A percentile compares a stretch with the other conserved stretches of the same genome.
Conservation (phyloP, 30 jellyfish, hydroid and myxozoan species). For the Turritopsis rubra region DNA sequence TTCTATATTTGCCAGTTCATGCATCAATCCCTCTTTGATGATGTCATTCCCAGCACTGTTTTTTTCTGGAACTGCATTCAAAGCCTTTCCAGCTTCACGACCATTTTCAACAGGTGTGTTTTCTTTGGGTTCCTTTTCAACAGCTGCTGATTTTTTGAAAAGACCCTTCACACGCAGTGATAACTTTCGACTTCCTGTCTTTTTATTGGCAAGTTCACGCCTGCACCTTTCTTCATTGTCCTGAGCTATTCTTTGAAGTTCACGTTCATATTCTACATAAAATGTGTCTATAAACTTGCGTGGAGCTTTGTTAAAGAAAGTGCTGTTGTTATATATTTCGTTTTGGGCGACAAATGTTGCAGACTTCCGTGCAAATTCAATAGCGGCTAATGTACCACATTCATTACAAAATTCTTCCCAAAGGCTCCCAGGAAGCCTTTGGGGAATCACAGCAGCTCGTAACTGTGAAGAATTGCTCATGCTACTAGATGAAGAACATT, state of each 20-base stretch:
- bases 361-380: conserved; percentile 82
- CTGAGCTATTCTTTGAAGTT: conserved; percentile 61
- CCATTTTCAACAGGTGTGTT: background rate
- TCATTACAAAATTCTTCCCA: conserved; percentile 90
- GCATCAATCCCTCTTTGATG: conserved; percentile 80
- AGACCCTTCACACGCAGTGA: conserved; percentile 70
- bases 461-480: background rate
- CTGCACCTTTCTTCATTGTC: conserved; percentile 28
- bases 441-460: conserved; percentile 45
- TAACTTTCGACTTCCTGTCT: conserved; percentile 40
- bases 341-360: conserved; percentile 63
- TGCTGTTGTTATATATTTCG: conserved; percentile 38
- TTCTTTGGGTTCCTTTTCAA: conserved; percentile 41
- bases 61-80: conserved; percentile 34
- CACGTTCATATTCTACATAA: conserved; percentile 55
- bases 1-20: conserved; percentile 75
- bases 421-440: conserved; percentile 34
- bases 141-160: conserved; percentile 51
- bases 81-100: background rate
- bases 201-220: conserved; percentile 29
- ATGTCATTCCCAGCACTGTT: conserved; percentile 78
- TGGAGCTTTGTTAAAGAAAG: conserved; percentile 71
- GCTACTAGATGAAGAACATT: background rate
- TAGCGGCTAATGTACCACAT: conserved; percentile 77
- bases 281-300: conserved; percentile 63